Conservation (phyloP, 92 coral and sea anemone genomes). For the Epizoanthus stellaris region DNA sequence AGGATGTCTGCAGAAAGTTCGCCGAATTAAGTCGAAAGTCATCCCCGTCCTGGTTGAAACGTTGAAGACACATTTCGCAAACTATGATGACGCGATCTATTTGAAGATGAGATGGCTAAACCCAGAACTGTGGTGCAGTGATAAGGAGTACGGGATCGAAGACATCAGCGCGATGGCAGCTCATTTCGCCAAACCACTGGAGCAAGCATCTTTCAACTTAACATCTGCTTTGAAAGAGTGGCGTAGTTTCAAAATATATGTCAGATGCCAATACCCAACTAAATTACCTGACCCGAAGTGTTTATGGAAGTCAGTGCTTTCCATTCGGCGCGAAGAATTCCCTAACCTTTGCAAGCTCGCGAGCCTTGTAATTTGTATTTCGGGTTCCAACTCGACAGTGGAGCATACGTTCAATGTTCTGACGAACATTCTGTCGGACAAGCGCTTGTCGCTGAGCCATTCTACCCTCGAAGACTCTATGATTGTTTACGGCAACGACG, state of each 20-base stretch:
- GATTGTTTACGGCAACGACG: too few species aligned
- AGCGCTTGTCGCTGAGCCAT: too few species aligned
- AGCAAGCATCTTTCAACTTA: constrained; percentile 46
- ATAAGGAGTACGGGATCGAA: background rate
- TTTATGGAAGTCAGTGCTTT: constrained; percentile 55
- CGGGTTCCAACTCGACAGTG: background rate
- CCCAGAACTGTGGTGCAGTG: too few species aligned
- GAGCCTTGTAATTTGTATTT: constrained; percentile 30
- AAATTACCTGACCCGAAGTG: constrained; percentile 52
- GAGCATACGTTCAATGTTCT: too few species aligned
- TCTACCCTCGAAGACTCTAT: too few species aligned
- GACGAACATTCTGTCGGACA: too few species aligned
- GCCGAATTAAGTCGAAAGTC: constrained; percentile 41
- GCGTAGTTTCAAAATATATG: constrained; percentile 42
- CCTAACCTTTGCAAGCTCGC: constrained; percentile 40
- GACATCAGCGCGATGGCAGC: constrained; percentile 37
- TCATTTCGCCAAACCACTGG: constrained; percentile 45
- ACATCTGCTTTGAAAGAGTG: constrained; percentile 52
- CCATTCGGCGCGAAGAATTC: constrained; percentile 50
- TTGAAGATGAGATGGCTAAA: too few species aligned
- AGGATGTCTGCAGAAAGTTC: constrained; percentile 48
- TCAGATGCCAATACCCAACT: constrained; percentile 46
- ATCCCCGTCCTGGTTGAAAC: constrained; percentile 38
- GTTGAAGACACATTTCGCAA: constrained; percentile 39
- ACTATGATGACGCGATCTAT: constrained; percentile 50